These are phyloP conservation scores for Nylanderia fulva DNA, from an alignment of 1,140 invertebrate genomes.

Conservation along the genomic window DNA sequence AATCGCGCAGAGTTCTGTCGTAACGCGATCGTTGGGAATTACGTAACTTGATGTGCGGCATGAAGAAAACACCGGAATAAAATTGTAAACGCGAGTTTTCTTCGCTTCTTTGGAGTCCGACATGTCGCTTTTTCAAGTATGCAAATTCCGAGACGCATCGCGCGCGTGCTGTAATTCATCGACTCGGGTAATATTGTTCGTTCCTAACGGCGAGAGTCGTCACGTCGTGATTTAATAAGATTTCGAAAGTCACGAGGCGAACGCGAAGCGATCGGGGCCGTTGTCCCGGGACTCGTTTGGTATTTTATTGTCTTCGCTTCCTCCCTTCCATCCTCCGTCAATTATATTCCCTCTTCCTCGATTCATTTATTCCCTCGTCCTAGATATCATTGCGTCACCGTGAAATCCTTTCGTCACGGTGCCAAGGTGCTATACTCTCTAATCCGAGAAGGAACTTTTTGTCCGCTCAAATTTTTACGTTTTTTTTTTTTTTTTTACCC, in stretches of 20 bases:
- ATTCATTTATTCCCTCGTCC: slow-evolving; percentile 58
- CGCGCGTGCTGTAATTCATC: slow-evolving; percentile 63
- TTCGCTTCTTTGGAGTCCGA: no score
- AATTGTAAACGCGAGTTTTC: slow-evolving; percentile 25
- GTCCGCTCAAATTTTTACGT: not conserved
- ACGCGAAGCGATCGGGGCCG: slow-evolving; percentile 1
- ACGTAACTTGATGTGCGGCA: slow-evolving; percentile 33
- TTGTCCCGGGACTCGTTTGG: slow-evolving; percentile 49
- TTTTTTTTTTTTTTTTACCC: not conserved
- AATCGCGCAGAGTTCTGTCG: slow-evolving; percentile 6
- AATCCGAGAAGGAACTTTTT: slow-evolving; percentile 34
- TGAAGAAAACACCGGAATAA: slow-evolving; percentile 17
- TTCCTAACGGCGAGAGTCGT: slow-evolving; percentile 24
- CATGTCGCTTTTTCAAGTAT: slow-evolving; percentile 47
- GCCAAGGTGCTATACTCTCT: slow-evolving; percentile 16
- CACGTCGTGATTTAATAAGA: slow-evolving; percentile 71
- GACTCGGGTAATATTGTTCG: slow-evolving; percentile 50
- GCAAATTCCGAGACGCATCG: slow-evolving; percentile 50
- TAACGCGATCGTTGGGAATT: slow-evolving; percentile 21
- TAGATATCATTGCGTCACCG: slow-evolving; percentile 64
- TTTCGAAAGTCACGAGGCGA: slow-evolving; percentile 77
- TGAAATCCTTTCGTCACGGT: slow-evolving; percentile 63
- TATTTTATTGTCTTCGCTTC: slow-evolving; percentile 76
- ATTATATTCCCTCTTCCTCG: slow-evolving; percentile 44
- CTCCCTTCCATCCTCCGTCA: slow-evolving; percentile 39